Evolutionary conservation across 1,140 invertebrate genomes (phyloP), one percentile per base, ranked within the genome.

Genomic region (Danaus melanippus): DNA sequence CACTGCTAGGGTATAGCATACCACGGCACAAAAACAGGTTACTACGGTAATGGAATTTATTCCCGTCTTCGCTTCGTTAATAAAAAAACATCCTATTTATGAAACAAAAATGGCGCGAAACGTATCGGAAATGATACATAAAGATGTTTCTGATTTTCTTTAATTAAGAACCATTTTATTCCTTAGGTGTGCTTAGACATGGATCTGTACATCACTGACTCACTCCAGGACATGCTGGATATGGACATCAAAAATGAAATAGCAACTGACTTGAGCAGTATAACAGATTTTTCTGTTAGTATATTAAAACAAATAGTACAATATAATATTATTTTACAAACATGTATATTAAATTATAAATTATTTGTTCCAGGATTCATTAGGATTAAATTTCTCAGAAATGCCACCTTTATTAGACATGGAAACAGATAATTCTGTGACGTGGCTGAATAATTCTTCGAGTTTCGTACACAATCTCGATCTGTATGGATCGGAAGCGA

Each of bases 201-300:
- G 81, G 89, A 90, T 72, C 81, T 90, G 58, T 90, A 90, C 70
- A 90, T 90, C 60, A 90, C 89, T 9, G 89, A 90, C 69, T 93
- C 92, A 9, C 88, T 94, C 71, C 92, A 93, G 71, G 89, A 90
- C 68, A 94, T 96, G 91, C 89, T 95, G 56, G 93, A 92, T 70
- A 92, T 93, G 69, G 94, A 95, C 72, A 95, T 95, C 32, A 93
- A 94, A 66, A 92, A 91, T 48, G 93, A 95, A 74, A 92, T 94
- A 60, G 93, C 94, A 43, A 91, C 91, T 50, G 90, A 93, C 45
- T 90, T 94, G 44, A 91, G 91, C 49, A 91, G 91, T 32, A 89
- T 88, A 49, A 89, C 87, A 66, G 91, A 92, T 69, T 88, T 92
- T 75, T 84, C 89, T 32, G 86, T 88, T 60, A 79, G 77, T 84